Conservation (phyloP, 2,113 vertebrate species). For the Oophaga pumilio region DNA sequence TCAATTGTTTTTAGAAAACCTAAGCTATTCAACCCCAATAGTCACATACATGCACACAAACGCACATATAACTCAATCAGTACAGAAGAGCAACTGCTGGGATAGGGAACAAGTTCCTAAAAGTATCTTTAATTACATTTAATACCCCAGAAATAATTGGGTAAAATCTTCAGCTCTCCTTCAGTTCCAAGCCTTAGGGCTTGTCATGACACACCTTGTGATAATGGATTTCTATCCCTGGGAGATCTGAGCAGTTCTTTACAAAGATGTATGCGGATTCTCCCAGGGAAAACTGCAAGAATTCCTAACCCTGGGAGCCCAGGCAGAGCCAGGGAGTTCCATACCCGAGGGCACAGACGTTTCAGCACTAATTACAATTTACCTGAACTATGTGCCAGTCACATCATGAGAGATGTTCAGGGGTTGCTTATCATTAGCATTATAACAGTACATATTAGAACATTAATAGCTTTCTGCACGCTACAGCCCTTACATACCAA, state of each 20-base stretch:
- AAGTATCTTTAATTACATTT: background rate
- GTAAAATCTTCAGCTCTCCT: background rate
- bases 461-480: background rate
- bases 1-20: background rate
- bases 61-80: background rate
- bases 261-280: background rate
- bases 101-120: background rate
- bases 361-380: constrained; percentile 3
- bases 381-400: background rate
- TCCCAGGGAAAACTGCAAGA: background rate
- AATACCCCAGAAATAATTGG: background rate
- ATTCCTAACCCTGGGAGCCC: constrained; percentile 12
- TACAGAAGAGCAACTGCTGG: too few species aligned
- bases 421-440: background rate
- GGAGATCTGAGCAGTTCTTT: background rate
- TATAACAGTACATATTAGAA: background rate
- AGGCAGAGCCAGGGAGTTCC: background rate
- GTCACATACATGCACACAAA: background rate
- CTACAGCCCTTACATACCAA: background rate
- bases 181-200: background rate
- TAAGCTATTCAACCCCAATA: background rate
- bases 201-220: background rate
- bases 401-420: background rate
- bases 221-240: constrained; percentile 15
- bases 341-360: background rate